Evolutionary conservation across 2,113 vertebrate genomes (phyloP).

Genomic region (Camelus dromedarius): DNA sequence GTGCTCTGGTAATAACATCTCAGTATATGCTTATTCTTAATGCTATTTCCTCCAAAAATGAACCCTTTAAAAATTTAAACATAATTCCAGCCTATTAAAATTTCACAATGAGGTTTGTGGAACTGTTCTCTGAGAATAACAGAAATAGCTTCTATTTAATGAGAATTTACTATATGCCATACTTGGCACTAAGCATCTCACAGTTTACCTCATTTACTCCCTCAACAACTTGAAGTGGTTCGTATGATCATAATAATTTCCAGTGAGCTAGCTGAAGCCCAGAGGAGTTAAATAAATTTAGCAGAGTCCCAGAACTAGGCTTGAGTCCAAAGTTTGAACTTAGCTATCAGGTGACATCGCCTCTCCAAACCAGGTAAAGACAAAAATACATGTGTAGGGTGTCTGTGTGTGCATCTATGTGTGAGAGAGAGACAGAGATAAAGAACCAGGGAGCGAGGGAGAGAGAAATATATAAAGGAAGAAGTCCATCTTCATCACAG

Average conservation of each 20-base stretch:
- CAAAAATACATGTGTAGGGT: background rate
- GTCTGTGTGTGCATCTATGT: background rate
- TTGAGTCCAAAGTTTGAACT: background rate
- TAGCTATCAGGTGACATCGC: background rate
- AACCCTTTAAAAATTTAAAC: conserved; percentile 60
- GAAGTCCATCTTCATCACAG: background rate
- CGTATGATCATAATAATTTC: background rate
- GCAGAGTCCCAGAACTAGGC: background rate
- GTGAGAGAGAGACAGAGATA: background rate
- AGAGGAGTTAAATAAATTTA: background rate
- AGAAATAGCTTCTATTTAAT: conserved; percentile 47
- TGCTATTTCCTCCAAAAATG: conserved; percentile 36
- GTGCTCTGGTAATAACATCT: conserved; percentile 46
- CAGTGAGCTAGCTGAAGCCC: background rate
- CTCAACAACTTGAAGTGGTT: background rate
- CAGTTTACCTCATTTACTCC: background rate
- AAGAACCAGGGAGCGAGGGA: no score
- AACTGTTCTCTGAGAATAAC: conserved; percentile 38
- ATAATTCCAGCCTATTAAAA: background rate
- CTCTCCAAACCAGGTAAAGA: background rate
- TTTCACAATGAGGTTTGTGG: background rate
- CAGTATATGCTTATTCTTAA: background rate
- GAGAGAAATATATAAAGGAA: background rate
- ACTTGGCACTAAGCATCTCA: background rate
- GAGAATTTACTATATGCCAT: conserved; percentile 29